A percentile compares a stretch with the other conserved stretches of the same genome.
Conservation (phyloP, 2,113 vertebrate genomes). For the Salvelinus fontinalis region DNA sequence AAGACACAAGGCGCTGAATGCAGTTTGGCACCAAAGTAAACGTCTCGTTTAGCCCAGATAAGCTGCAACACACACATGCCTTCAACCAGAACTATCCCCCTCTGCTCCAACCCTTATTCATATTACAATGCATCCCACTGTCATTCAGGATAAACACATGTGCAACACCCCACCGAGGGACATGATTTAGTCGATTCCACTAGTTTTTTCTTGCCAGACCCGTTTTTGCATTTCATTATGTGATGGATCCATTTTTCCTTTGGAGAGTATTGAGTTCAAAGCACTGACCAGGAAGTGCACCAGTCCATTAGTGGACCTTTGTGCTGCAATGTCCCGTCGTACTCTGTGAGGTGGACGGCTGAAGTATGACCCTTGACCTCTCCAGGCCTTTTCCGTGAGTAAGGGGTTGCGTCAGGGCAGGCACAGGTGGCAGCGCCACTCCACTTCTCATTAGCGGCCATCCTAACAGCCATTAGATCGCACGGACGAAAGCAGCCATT, state of each 20-base stretch:
- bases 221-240: neutral
- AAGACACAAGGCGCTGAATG: constrained; percentile 43
- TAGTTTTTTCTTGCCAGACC: neutral
- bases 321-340: neutral
- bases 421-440: neutral
- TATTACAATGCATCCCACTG: neutral
- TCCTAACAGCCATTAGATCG: neutral
- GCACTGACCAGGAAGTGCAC: neutral
- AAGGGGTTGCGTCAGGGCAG: neutral
- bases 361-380: neutral
- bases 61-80: neutral
- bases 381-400: neutral
- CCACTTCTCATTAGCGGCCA: neutral
- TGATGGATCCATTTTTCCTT: neutral
- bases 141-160: neutral
- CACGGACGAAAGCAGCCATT: constrained; percentile 38
- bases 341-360: no score
- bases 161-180: neutral
- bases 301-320: neutral
- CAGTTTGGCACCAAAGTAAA: constrained; percentile 44
- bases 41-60: constrained; percentile 34
- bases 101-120: no score
- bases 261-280: neutral
- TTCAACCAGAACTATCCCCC: neutral
- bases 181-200: neutral